Conservation (phyloP, 2,888 invertebrate species). For the Callyntrura guangdongensis region DNA sequence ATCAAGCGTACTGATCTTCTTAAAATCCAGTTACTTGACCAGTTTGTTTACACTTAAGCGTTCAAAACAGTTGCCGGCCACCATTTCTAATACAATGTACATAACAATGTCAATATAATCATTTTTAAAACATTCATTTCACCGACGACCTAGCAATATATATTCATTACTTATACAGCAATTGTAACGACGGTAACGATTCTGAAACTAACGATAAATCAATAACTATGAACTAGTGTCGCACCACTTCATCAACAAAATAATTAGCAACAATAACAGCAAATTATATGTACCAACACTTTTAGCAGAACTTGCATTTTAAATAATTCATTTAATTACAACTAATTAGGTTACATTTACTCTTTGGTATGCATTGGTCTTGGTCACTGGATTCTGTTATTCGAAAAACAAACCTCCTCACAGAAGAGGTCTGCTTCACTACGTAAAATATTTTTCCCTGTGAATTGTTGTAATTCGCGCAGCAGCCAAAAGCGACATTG, state of each 20-base stretch:
- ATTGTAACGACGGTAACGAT: neutral
- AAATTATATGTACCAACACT: neutral
- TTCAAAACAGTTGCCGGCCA: no score
- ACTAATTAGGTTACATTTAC: constrained; percentile 50
- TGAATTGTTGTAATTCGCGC: constrained; percentile 18
- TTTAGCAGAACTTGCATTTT: neutral
- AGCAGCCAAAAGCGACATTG: constrained; percentile 32
- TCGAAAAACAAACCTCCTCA: constrained; percentile 12
- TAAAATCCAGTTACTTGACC: neutral
- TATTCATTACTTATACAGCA: constrained; percentile 34
- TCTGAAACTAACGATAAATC: neutral
- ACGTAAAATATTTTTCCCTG: constrained; percentile 10
- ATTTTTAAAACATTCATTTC: neutral
- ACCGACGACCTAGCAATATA: neutral
- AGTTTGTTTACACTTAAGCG: no score
- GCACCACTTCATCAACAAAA: neutral
- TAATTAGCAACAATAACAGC: constrained; percentile 23
- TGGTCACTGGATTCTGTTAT: constrained; percentile 58
- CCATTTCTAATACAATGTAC: neutral
- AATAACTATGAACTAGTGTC: neutral
- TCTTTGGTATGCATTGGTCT: constrained; percentile 79
- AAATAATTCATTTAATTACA: neutral
- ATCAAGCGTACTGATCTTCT: neutral
- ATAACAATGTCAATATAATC: neutral
- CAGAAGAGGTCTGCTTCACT: constrained; percentile 37